Evolutionary conservation across 37 sponge, comb jelly and placozoan genomes (phyloP).

Genomic region (Agelas oroides): DNA sequence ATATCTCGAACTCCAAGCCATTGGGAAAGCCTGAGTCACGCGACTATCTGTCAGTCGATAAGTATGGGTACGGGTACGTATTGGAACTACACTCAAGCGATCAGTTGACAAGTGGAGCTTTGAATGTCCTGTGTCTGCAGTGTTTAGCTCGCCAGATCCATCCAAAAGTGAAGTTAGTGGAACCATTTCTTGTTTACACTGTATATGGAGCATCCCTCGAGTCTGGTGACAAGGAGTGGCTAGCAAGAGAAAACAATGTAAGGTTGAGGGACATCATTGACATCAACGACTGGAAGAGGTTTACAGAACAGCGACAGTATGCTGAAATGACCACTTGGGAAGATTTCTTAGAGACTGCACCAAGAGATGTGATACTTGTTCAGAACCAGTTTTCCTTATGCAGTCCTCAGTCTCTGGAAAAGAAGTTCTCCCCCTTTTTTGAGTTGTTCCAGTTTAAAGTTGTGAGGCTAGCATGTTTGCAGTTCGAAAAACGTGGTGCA

Average conservation of each 20-base stretch:
- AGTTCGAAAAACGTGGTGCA: neutral
- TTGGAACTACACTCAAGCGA: conserved; percentile 2
- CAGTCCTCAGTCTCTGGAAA: neutral
- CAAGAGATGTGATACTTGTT: conserved; percentile 1
- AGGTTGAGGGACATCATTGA: neutral
- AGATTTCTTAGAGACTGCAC: neutral
- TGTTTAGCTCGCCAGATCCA: conserved; percentile 3
- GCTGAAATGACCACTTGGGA: neutral
- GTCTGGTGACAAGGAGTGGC: neutral
- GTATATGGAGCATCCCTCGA: neutral
- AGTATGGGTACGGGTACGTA: neutral
- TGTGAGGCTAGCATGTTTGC: neutral
- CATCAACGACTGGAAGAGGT: neutral
- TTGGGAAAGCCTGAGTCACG: too few relatives aligned
- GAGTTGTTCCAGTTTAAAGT: neutral
- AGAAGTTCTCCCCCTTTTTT: neutral
- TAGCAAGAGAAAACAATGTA: neutral
- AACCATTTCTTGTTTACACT: neutral
- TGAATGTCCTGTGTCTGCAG: conserved; percentile 11
- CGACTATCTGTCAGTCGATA: too few relatives aligned
- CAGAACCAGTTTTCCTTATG: neutral
- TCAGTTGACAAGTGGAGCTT: neutral
- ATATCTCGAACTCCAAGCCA: too few relatives aligned
- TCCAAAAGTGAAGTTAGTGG: neutral
- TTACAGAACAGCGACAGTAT: neutral